Evolutionary conservation across 1,140 invertebrate species (phyloP).

Genomic region (Centruroides sculpturatus): DNA sequence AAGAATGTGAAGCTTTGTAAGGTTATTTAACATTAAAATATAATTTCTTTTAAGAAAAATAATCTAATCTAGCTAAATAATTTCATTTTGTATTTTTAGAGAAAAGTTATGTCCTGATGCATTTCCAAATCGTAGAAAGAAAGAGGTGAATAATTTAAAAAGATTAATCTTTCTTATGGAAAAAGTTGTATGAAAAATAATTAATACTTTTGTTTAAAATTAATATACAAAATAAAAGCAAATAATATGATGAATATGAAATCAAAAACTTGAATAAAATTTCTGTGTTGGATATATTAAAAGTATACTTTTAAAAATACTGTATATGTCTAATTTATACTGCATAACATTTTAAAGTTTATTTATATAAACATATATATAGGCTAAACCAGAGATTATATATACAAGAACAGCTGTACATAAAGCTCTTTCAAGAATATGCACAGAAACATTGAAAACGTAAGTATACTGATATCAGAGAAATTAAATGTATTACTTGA

Average conservation of each 20-base stretch:
- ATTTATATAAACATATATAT: constrained; percentile 5
- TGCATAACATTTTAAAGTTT: neutral
- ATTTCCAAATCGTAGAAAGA: constrained; percentile 23
- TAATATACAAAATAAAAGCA: too few relatives aligned
- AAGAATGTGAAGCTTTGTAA: constrained; percentile 13
- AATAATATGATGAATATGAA: too few relatives aligned
- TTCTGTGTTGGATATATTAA: too few relatives aligned
- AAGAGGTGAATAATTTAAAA: constrained; percentile 14
- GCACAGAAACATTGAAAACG: constrained; percentile 22
- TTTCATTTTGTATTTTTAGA: neutral
- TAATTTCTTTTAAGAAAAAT: neutral
- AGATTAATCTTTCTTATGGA: neutral
- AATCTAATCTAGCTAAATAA: too few relatives aligned
- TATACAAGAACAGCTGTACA: constrained; percentile 25
- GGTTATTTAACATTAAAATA: neutral
- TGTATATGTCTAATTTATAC: too few relatives aligned
- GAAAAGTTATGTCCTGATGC: constrained; percentile 13
- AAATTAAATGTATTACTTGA: neutral
- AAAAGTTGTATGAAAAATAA: too few relatives aligned
- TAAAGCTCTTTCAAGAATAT: constrained; percentile 21
- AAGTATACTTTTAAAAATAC: too few relatives aligned
- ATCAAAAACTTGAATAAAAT: too few relatives aligned
- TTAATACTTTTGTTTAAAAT: too few relatives aligned
- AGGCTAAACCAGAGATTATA: constrained; percentile 18
- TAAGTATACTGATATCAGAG: constrained; percentile 22